Conservation (phyloP, 2,888 invertebrate genomes). For the Tetramorium bicarinatum region DNA sequence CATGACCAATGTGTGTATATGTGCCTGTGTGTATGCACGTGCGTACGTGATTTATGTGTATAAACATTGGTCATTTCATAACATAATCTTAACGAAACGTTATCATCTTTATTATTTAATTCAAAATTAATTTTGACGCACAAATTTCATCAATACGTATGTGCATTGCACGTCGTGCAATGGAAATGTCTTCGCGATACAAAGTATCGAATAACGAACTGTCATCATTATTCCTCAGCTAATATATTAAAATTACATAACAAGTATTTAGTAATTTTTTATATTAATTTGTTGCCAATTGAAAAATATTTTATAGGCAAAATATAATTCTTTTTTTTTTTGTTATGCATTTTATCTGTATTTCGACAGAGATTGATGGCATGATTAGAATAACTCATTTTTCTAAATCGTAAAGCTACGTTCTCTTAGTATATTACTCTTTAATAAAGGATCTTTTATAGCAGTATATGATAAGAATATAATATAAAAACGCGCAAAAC, state of each 20-base stretch:
- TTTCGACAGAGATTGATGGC: constrained; percentile 8
- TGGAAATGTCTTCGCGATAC: constrained; percentile 3
- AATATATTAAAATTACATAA: constrained; percentile 8
- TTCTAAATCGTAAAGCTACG: constrained; percentile 2
- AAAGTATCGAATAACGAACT: background rate
- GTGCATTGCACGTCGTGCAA: background rate
- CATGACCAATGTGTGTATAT: constrained; percentile 17
- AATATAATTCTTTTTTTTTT: constrained; percentile 13
- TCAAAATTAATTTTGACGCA: background rate
- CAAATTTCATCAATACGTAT: background rate
- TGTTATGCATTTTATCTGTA: background rate
- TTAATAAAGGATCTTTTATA: constrained; percentile 16
- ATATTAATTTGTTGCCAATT: constrained; percentile 23
- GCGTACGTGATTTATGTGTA: constrained; percentile 3
- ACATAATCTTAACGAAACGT: constrained; percentile 15
- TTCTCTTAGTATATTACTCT: background rate
- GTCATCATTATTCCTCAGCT: background rate
- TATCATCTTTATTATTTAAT: background rate
- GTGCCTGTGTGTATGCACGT: constrained; percentile 9
- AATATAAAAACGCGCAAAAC: constrained; percentile 5
- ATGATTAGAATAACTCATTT: constrained; percentile 6
- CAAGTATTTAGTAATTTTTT: background rate
- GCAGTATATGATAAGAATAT: background rate
- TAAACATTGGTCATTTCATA: constrained; percentile 27
- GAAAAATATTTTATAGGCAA: constrained; percentile 14